Evolutionary conservation across 2,113 vertebrate genomes (phyloP), one percentile per base, ranked within the genome.

Genomic region (Hyaena hyaena): DNA sequence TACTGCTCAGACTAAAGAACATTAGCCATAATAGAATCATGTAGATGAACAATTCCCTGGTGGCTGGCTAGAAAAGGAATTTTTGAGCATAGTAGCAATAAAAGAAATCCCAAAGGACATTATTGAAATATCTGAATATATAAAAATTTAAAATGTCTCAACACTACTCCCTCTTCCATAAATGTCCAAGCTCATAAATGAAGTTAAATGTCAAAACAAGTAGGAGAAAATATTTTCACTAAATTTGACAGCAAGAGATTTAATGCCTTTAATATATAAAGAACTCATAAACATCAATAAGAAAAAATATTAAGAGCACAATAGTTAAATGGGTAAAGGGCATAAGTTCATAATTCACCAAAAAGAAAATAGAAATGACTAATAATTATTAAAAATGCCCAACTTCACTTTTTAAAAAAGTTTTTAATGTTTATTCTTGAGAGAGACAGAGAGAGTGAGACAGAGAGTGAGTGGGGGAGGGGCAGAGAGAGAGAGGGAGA

Each of bases 41-140:
- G 10, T 48, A 17, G 55, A 28, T 58, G 88, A 90, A 50, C n/a
- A 81, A 88, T 63, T 88, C 43, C n/a, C 35, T 82, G 50, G n/a
- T 83, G 28, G 21, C 4, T 73, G 28, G 5, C 35, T 82, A 7
- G 68, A 45, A 71, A 66, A 95, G 28, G 43, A 61, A 23, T 73
- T 95, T 73, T 83, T 53, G n/a, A 94, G 19, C 69, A 68, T 61
- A 63, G 66, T 43, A 88, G 28, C 55, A 87, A 58, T 55, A 23
- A 45, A 93, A 91, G 43, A 94, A 81, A 61, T 55, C 26, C 65
- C 43, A 90, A 93, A 84, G 26, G 81, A 97, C 82, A 79, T 92
- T 88, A 86, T 28, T 63, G 17, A 71, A 93, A 90, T 33, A 90
- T 92, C 43, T 92, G 43, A 96, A 55, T 87, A 77, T 31, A n/a